Conservation (phyloP, 2,113 vertebrate genomes). For the Promerops cafer region DNA sequence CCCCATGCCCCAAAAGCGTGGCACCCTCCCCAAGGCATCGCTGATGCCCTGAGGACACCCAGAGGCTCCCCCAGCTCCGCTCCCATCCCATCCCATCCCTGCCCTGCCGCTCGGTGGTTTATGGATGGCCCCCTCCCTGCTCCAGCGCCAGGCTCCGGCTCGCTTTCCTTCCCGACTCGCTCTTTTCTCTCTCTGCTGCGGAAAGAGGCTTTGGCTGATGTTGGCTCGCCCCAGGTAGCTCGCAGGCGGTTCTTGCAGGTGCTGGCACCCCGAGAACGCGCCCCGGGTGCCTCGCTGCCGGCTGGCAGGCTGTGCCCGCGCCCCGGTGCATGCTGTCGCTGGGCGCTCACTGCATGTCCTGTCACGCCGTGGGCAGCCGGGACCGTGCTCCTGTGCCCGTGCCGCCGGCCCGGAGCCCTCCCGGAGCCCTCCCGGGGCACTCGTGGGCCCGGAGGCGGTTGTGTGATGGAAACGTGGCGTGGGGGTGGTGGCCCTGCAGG, state of each 20-base stretch:
- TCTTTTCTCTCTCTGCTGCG: slow-evolving; percentile 49
- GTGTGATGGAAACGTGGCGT: not conserved
- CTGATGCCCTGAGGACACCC: not conserved
- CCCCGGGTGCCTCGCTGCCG: not conserved
- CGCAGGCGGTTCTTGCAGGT: not conserved
- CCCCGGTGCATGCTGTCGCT: slow-evolving; percentile 43
- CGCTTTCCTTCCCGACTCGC: slow-evolving; percentile 42
- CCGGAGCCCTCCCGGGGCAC: not conserved
- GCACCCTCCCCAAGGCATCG: not conserved
- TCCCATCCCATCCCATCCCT: not conserved
- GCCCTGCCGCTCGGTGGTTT: slow-evolving; percentile 29
- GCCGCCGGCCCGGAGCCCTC: not conserved
- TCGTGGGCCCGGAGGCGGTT: not conserved
- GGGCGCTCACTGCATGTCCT: slow-evolving; percentile 34
- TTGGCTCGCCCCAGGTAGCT: slow-evolving; percentile 8
- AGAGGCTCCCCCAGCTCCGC: not conserved
- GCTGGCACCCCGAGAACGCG: not conserved
- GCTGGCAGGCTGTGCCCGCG: not conserved
- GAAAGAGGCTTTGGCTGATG: slow-evolving; percentile 56
- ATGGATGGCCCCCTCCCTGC: slow-evolving; percentile 61
- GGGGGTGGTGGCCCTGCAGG: not conserved
- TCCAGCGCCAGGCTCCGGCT: not conserved
- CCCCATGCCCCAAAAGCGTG: not conserved
- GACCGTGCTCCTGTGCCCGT: not conserved
- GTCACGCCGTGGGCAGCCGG: not conserved